Conservation (phyloP, 2,797 vertebrate species). For the Betta splendens region DNA sequence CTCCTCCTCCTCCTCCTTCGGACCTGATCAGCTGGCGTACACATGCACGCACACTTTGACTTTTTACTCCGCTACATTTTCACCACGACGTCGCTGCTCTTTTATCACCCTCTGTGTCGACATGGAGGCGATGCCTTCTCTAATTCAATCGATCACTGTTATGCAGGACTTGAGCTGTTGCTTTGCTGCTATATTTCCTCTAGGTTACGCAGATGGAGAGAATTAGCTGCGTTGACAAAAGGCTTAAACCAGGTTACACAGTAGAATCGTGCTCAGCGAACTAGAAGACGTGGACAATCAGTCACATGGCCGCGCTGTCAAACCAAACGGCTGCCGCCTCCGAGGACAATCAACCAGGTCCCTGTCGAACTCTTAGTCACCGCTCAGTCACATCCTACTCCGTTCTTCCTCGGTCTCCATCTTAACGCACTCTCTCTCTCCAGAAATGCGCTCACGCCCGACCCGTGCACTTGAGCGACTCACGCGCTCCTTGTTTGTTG, state of each 20-base stretch:
- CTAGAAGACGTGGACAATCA: constrained; percentile 54
- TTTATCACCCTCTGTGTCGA: constrained; percentile 37
- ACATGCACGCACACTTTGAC: constrained; percentile 56
- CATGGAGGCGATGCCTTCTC: constrained; percentile 25
- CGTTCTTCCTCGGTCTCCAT: neutral
- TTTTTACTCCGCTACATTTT: constrained; percentile 56
- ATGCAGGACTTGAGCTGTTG: constrained; percentile 28
- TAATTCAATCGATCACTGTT: constrained; percentile 11
- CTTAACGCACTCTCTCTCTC: neutral
- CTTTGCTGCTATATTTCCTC: constrained; percentile 27
- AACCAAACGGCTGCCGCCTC: too few species aligned
- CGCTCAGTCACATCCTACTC: constrained; percentile 4
- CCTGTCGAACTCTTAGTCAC: constrained; percentile 10
- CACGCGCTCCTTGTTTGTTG: constrained; percentile 17
- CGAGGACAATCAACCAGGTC: too few species aligned
- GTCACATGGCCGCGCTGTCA: constrained; percentile 25
- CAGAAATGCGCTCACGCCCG: constrained; percentile 22
- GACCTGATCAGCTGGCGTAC: constrained; percentile 83
- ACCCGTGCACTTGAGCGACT: constrained; percentile 36
- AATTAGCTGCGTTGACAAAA: constrained; percentile 18
- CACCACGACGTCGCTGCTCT: constrained; percentile 47
- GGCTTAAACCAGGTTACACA: constrained; percentile 33
- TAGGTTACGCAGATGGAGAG: constrained; percentile 25
- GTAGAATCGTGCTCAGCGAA: constrained; percentile 28
- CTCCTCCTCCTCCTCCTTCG: constrained; percentile 85